Evolutionary conservation across 2,888 invertebrate genomes (phyloP).

Genomic region (Myopa testacea): DNA sequence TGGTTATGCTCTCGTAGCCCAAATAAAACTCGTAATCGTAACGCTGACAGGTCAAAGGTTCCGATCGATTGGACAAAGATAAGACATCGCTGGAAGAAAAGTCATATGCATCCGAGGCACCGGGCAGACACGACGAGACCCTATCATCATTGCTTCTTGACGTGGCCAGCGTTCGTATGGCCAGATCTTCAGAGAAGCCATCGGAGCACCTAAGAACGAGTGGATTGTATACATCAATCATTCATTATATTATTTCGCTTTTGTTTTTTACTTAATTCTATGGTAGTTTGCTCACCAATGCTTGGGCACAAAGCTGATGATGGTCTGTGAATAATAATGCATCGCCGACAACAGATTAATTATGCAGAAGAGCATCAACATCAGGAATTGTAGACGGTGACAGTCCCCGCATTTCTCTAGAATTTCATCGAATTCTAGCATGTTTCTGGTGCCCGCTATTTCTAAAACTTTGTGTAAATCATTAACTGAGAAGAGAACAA

Average conservation of each 20-base stretch:
- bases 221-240: not conserved
- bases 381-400: slow-evolving; percentile 69
- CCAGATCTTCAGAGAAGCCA: slow-evolving; percentile 40
- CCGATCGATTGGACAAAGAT: not conserved
- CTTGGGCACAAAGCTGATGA: slow-evolving; percentile 71
- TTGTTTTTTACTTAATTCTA: slow-evolving; percentile 9
- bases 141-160: not conserved
- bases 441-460: slow-evolving; percentile 42
- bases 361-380: slow-evolving; percentile 70
- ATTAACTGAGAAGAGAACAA: too few relatives aligned
- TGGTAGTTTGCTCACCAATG: slow-evolving; percentile 63
- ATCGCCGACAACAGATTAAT: slow-evolving; percentile 72
- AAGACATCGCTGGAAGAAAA: not conserved
- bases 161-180: not conserved
- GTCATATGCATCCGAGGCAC: too few relatives aligned
- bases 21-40: slow-evolving; percentile 72
- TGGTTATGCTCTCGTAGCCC: slow-evolving; percentile 72
- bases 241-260: not conserved
- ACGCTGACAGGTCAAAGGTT: slow-evolving; percentile 60
- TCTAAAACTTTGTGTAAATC: not conserved
- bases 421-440: slow-evolving; percentile 69
- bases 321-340: slow-evolving; percentile 74
- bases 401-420: slow-evolving; percentile 71
- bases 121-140: slow-evolving; percentile 53
- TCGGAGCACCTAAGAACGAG: slow-evolving; percentile 55